Base-by-base conservation (phyloP, 2,113 vertebrate species). In the Microtus oregoni region DNA sequence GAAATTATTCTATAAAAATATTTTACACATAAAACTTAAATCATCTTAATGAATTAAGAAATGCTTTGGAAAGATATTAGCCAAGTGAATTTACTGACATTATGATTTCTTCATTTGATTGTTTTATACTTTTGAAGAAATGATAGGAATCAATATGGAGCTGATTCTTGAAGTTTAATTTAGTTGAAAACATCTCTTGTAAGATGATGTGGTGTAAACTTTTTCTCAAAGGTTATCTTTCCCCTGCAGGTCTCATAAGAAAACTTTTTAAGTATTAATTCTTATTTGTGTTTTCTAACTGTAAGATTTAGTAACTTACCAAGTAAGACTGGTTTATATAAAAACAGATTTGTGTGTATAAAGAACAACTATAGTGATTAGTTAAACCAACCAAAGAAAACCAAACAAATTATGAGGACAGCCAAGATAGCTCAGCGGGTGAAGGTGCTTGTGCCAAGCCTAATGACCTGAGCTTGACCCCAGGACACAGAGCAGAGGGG, bases 181-280 rank as follows among this genome's bases (percentile, higher is more conserved):
- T 88, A 94, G 75, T 88, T 96, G 38, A 96, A 96, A 96, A 85
- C 44, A 96, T 88, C 94, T 91, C 35, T 76, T 90, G 82, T 52
- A 94, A 92, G 88, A 96, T 67, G 7, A 95, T 41, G 35, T 85
- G 38, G 89, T 89, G 67, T 38, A 96, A 61, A 58, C 2, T 88
- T n/a, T 77, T 77, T 77, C 55, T 76, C 47, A 52, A 91, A 87
- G 50, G 86, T 83, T 92, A 55, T 4, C 11, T 26, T 32, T 91
- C 68, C 79, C 52, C 35, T 90, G 38, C 15, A 87, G 52, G 63
- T 83, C 20, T 88, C 78, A 12, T 7, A 35, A 35, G 26, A 5
- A 35, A 78, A 70, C 15, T 93, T 91, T 63, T 32, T 95, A 19
- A 81, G 19, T 72, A 88, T 77, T 89, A n/a, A 1, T 58, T 82